Evolutionary conservation across 2,113 vertebrate genomes (phyloP).

Genomic region (Prunella himalayana): DNA sequence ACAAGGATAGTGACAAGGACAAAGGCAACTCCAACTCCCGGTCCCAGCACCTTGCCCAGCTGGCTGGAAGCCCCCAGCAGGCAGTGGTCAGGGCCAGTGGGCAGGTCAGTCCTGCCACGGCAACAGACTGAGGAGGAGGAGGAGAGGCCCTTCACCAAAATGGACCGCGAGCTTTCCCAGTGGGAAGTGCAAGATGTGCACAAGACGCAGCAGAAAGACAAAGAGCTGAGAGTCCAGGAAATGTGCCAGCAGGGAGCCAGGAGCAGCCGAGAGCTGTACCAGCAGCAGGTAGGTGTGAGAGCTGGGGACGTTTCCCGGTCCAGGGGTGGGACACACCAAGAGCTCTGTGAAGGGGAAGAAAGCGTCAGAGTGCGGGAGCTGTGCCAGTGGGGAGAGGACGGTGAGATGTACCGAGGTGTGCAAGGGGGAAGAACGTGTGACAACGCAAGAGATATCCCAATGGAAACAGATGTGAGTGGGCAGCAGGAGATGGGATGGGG

Average conservation of each 20-base stretch:
- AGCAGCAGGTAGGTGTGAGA: no score
- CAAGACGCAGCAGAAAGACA: rapidly evolving
- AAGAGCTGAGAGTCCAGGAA: no score
- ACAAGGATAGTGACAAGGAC: rapidly evolving
- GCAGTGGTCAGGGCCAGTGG: neutral
- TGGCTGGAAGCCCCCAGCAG: neutral
- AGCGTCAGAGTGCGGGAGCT: no score
- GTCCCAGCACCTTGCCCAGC: neutral
- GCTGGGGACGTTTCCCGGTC: no score
- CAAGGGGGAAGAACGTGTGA: rapidly evolving
- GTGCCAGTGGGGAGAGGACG: neutral
- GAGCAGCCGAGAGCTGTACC: no score
- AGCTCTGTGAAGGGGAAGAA: no score
- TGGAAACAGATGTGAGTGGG: no score
- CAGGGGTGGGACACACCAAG: no score
- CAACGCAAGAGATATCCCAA: no score
- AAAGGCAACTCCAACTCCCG: neutral
- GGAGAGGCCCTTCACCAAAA: rapidly evolving
- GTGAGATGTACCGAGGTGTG: neutral
- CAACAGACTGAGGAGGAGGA: neutral
- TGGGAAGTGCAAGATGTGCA: neutral
- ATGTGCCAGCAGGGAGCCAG: no score
- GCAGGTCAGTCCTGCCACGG: neutral
- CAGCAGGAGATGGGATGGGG: neutral
- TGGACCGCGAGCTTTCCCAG: neutral